A percentile compares a stretch with the other conserved stretches of the same genome.
phyloP scores from a whole-genome alignment of 2,113 vertebrate genomes.

The Centropristis striata region DNA sequence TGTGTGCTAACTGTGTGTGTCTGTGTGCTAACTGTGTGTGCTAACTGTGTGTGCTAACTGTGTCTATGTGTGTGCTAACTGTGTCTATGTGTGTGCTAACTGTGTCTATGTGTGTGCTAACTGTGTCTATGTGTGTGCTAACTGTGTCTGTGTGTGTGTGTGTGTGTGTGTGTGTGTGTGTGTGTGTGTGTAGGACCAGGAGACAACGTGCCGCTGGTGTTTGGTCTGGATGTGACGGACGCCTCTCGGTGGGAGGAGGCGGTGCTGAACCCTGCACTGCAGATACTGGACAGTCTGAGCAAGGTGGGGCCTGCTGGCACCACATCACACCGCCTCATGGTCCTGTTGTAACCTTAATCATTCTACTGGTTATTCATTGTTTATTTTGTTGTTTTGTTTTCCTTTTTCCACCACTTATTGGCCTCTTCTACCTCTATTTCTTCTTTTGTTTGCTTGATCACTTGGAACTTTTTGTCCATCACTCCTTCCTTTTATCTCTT shows the following conservation, averaged over 20 bases:
- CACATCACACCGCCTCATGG: background rate
- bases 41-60: background rate
- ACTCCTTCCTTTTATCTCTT: background rate
- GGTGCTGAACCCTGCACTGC: slow-evolving; percentile 91
- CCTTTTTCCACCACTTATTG: background rate
- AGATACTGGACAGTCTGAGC: slow-evolving; percentile 91
- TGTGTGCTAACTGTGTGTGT: background rate
- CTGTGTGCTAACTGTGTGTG: background rate
- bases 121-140: background rate
- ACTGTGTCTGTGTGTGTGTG: slow-evolving; percentile 25
- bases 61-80: background rate
- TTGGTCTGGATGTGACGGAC: slow-evolving; percentile 92
- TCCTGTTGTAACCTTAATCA: background rate
- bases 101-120: background rate
- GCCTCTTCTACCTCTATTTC: background rate
- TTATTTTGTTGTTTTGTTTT: background rate
- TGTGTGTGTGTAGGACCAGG: slow-evolving; percentile 87
- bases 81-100: background rate
- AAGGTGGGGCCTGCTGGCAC: slow-evolving; percentile 86
- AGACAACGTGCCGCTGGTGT: slow-evolving; percentile 89
- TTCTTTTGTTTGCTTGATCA: background rate
- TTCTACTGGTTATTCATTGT: background rate
- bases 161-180: slow-evolving; percentile 37
- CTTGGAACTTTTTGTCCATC: background rate
- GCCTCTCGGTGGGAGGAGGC: slow-evolving; percentile 89